These are phyloP conservation scores for Variabilichromis moorii DNA, from an alignment of 2,113 vertebrate species.

Conservation along the genomic window DNA sequence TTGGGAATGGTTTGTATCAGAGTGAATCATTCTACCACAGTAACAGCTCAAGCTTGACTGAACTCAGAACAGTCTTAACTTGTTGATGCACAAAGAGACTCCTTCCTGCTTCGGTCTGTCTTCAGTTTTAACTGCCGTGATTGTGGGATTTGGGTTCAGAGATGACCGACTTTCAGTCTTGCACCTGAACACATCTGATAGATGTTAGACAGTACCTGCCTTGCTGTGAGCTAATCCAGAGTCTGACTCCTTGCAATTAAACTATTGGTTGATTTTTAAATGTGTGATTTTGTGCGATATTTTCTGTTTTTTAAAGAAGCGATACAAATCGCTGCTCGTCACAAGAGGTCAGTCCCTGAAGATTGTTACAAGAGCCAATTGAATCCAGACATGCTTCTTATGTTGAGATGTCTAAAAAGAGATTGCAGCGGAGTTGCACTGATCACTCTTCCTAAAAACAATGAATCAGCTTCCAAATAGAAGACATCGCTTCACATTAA, in stretches of 20 bases:
- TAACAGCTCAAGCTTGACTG: neutral
- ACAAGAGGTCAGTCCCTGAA: neutral
- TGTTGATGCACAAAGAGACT: neutral
- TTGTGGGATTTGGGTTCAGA: neutral
- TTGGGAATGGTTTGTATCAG: neutral
- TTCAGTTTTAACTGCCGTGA: neutral
- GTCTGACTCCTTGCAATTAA: neutral
- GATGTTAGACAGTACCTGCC: neutral
- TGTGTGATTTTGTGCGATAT: neutral
- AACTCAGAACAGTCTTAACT: neutral
- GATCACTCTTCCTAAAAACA: neutral
- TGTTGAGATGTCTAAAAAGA: neutral
- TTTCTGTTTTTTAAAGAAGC: neutral
- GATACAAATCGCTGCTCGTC: rapidly evolving
- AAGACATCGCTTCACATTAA: neutral
- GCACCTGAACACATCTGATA: neutral
- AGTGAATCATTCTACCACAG: neutral
- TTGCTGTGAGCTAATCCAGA: rapidly evolving
- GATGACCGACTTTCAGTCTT: neutral
- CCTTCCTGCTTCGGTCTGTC: neutral
- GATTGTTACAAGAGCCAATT: neutral
- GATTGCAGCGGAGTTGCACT: neutral
- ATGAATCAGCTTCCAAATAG: neutral
- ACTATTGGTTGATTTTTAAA: rapidly evolving
- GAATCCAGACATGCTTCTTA: neutral